These are phyloP conservation scores for Periplaneta americana DNA, from an alignment of 1,140 invertebrate genomes.

Conservation along the genomic window DNA sequence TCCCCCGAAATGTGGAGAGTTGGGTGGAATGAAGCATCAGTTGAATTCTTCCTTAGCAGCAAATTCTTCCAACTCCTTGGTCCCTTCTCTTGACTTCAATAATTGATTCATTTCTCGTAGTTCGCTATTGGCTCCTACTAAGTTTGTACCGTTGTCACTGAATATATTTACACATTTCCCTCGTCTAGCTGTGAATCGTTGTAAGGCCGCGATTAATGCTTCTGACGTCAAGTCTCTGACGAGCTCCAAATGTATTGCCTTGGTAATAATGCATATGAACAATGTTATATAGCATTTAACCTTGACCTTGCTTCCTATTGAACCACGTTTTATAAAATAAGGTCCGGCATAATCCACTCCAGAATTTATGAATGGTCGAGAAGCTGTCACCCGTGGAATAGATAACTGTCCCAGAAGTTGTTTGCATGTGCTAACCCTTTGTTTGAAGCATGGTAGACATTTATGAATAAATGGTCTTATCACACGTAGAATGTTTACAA, in stretches of 20 bases:
- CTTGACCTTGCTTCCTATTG: conserved; percentile 27
- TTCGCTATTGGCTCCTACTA: background rate
- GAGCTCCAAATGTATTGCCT: conserved; percentile 31
- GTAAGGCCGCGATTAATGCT: conserved; percentile 28
- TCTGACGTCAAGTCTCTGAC: conserved; percentile 25
- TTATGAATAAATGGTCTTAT: too few species aligned
- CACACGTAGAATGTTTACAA: too few species aligned
- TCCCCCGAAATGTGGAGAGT: too few species aligned
- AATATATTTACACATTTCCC: conserved; percentile 4
- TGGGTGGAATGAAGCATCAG: too few species aligned
- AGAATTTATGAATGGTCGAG: conserved; percentile 26
- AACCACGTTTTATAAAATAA: conserved; percentile 20
- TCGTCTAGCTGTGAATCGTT: conserved; percentile 26
- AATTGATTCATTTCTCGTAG: too few species aligned
- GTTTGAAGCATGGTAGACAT: conserved; percentile 29
- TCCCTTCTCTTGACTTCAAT: too few species aligned
- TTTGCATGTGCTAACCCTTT: conserved; percentile 12
- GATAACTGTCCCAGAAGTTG: conserved; percentile 27
- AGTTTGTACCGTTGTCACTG: conserved; percentile 8
- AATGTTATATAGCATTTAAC: conserved; percentile 30
- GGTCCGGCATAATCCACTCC: conserved; percentile 32
- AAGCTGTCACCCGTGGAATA: conserved; percentile 15
- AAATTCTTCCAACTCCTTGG: too few species aligned
- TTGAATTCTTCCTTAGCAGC: too few species aligned
- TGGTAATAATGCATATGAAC: conserved; percentile 29